Evolutionary conservation across 2,888 invertebrate genomes (phyloP).

Genomic region (Lasiommata megera): DNA sequence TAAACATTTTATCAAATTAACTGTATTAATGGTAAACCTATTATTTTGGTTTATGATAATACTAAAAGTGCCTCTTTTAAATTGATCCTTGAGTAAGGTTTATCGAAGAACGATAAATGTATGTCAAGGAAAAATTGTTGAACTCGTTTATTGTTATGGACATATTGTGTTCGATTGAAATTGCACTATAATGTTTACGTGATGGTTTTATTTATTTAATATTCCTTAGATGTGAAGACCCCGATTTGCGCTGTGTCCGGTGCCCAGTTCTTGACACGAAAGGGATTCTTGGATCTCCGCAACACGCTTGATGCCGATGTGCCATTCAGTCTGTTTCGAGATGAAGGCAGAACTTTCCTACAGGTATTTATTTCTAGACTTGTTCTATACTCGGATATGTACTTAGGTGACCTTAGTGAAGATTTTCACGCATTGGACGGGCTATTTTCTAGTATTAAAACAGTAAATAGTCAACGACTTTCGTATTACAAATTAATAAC

Average conservation of each 20-base stretch:
- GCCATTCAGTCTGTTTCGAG: slow-evolving; percentile 90
- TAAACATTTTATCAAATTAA: no score
- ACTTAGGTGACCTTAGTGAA: background rate
- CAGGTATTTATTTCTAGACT: slow-evolving; percentile 77
- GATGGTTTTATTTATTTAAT: background rate
- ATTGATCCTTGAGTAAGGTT: no score
- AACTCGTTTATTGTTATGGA: no score
- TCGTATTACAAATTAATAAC: no score
- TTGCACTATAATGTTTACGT: no score
- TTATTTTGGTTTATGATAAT: no score
- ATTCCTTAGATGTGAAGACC: slow-evolving; percentile 85
- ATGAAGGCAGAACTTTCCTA: slow-evolving; percentile 90
- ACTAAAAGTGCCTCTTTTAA: no score
- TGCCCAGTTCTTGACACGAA: slow-evolving; percentile 89
- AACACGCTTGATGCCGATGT: slow-evolving; percentile 89
- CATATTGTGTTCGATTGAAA: no score
- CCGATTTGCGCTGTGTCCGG: slow-evolving; percentile 93
- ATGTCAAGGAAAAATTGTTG: no score
- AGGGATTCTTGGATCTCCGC: slow-evolving; percentile 90
- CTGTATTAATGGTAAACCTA: no score
- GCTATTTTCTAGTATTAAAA: background rate
- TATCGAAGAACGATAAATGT: no score
- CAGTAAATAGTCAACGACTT: no score
- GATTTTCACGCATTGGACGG: background rate
- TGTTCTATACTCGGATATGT: background rate